Conservation (phyloP, 2,888 invertebrate species). For the Ceriagrion tenellum region DNA sequence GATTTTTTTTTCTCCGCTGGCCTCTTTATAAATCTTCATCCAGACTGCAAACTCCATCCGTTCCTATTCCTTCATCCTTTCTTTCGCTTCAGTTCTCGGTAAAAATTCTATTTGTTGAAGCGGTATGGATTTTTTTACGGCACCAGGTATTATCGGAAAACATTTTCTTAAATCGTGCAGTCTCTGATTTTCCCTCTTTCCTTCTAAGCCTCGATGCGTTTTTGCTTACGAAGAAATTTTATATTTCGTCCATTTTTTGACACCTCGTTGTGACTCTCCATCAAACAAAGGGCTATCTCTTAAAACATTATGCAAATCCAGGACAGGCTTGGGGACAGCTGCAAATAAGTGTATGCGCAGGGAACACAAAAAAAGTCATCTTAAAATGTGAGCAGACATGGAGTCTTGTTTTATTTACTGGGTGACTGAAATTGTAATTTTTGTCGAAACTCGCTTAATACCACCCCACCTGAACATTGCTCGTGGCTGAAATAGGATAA, state of each 20-base stretch:
- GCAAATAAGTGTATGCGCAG: not conserved
- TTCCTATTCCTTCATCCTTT: not conserved
- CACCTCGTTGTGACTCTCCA: not conserved
- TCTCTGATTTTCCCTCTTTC: not conserved
- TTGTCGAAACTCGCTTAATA: no score
- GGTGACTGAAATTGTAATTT: not conserved
- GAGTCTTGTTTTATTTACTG: not conserved
- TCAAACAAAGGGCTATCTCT: not conserved
- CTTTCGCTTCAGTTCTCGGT: not conserved
- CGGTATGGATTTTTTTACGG: not conserved
- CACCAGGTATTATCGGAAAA: not conserved
- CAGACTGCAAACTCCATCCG: not conserved
- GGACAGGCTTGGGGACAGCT: not conserved
- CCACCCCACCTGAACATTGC: no score
- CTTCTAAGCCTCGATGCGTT: not conserved
- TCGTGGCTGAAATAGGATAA: no score
- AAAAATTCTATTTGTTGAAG: not conserved
- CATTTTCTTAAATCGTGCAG: not conserved
- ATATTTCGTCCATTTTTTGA: not conserved
- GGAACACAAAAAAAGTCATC: not conserved
- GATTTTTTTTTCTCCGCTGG: not conserved
- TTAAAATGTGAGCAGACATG: not conserved
- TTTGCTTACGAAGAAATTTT: not conserved
- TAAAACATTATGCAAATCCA: not conserved
- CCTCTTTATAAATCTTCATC: not conserved